These are phyloP conservation scores for Plebejus melissa DNA, from an alignment of 2,888 invertebrate genomes.

Conservation along the genomic window DNA sequence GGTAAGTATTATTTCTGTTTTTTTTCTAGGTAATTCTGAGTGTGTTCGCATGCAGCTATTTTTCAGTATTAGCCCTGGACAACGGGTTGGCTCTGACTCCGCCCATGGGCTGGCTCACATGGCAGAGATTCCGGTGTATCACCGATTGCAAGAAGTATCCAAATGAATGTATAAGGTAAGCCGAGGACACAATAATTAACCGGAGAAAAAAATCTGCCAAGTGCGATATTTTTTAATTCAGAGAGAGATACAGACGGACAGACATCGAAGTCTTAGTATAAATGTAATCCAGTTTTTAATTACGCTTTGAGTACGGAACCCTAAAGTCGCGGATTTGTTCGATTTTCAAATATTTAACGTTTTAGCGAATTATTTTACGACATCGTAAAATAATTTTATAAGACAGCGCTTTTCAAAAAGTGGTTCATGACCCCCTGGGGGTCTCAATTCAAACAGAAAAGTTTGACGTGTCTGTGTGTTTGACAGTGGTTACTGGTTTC, in stretches of 20 bases:
- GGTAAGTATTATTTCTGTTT: not conserved
- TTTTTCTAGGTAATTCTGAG: constrained; percentile 33
- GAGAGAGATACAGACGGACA: too few species aligned
- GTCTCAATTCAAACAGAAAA: not conserved
- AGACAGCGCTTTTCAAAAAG: not conserved
- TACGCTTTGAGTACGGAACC: too few species aligned
- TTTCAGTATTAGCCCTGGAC: constrained; percentile 58
- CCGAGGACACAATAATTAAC: not conserved
- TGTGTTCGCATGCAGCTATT: constrained; percentile 40
- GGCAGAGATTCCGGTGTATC: constrained; percentile 83
- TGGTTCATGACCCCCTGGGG: not conserved
- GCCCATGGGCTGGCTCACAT: constrained; percentile 87
- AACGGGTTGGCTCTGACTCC: constrained; percentile 83
- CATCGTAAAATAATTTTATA: too few species aligned
- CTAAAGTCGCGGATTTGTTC: too few species aligned
- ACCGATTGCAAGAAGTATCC: constrained; percentile 82
- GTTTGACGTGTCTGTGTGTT: not conserved
- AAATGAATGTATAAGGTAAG: constrained; percentile 82
- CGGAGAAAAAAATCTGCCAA: too few species aligned
- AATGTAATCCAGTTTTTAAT: too few species aligned
- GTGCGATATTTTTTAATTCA: too few species aligned
- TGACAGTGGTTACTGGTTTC: too few species aligned
- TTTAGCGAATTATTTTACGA: too few species aligned
- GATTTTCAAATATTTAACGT: too few species aligned
- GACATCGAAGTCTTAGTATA: too few species aligned